phyloP scores from a whole-genome alignment of 1,140 invertebrate genomes.

The Chionoecetes opilio region DNA sequence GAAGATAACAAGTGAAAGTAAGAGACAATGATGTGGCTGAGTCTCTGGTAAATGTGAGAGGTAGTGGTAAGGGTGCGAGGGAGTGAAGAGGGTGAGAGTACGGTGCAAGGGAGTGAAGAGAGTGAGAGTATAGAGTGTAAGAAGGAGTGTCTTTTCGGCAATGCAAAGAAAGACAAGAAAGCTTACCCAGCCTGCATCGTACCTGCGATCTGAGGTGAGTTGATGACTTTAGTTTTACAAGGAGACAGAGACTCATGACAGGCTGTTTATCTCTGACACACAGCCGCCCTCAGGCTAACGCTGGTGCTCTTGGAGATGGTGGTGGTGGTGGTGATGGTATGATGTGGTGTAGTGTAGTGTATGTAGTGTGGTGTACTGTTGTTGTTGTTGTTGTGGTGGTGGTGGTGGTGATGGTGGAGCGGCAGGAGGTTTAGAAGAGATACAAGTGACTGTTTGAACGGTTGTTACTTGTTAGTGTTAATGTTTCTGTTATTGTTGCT shows the following conservation, averaged over 20 bases:
- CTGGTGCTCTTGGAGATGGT: background rate
- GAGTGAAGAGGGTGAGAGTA: too few relatives aligned
- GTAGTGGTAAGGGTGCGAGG: too few relatives aligned
- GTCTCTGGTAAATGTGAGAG: too few relatives aligned
- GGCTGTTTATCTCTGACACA: slow-evolving; percentile 13
- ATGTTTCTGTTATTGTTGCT: too few relatives aligned
- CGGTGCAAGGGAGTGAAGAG: background rate
- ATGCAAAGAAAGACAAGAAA: background rate
- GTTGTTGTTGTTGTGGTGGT: background rate
- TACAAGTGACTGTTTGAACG: too few relatives aligned
- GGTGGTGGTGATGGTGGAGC: too few relatives aligned
- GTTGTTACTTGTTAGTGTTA: too few relatives aligned
- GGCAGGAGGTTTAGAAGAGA: too few relatives aligned
- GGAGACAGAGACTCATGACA: background rate
- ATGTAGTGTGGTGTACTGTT: background rate
- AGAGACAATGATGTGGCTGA: too few relatives aligned
- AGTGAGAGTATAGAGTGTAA: background rate
- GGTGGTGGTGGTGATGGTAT: background rate
- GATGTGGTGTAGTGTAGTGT: background rate
- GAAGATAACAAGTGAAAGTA: too few relatives aligned
- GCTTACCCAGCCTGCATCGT: background rate
- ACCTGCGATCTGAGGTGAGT: background rate
- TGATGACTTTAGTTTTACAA: background rate
- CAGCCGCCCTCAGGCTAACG: background rate
- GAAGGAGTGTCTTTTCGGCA: background rate